Percentiles rank a stretch among this genome's conserved stretches.
phyloP scores from a whole-genome alignment of 92 coral and sea anemone genomes.

The Paragorgia papillata region DNA sequence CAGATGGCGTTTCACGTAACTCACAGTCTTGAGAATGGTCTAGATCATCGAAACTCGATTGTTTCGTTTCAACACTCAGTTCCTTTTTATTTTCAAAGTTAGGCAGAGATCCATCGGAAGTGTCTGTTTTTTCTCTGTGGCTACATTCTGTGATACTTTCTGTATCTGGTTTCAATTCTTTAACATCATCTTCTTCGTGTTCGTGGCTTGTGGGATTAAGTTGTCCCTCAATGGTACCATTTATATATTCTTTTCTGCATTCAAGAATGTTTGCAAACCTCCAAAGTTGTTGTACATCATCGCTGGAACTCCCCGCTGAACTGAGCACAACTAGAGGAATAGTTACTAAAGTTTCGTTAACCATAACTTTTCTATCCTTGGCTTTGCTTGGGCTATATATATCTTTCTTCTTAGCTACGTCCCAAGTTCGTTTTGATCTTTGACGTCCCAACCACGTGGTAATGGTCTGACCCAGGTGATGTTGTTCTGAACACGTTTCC shows the following conservation, averaged over 20 bases:
- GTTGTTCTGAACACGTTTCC: conserved; percentile 30
- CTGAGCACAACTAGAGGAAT: conserved; percentile 23
- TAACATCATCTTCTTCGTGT: neutral
- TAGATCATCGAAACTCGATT: neutral
- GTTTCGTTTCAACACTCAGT: neutral
- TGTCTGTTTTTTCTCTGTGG: neutral
- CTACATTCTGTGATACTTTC: neutral
- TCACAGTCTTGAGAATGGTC: conserved; percentile 40
- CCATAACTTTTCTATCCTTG: neutral
- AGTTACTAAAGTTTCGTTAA: conserved; percentile 13
- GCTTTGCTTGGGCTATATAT: neutral
- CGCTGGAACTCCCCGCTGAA: conserved; percentile 17
- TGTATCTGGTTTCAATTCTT: neutral
- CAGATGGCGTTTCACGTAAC: conserved; percentile 22
- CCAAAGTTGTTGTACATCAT: conserved; percentile 37
- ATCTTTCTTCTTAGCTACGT: neutral
- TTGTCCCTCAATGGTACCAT: neutral
- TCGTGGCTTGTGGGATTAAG: neutral
- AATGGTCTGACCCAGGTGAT: neutral
- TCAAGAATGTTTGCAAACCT: conserved; percentile 44
- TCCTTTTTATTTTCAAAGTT: neutral
- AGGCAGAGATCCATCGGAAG: neutral
- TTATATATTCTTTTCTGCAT: conserved; percentile 16
- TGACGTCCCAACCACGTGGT: conserved; percentile 37
- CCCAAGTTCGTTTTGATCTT: conserved; percentile 20